Evolutionary conservation across 2,113 vertebrate species (phyloP), one percentile per base, ranked within the genome.

Genomic region (Cisticola juncidis): DNA sequence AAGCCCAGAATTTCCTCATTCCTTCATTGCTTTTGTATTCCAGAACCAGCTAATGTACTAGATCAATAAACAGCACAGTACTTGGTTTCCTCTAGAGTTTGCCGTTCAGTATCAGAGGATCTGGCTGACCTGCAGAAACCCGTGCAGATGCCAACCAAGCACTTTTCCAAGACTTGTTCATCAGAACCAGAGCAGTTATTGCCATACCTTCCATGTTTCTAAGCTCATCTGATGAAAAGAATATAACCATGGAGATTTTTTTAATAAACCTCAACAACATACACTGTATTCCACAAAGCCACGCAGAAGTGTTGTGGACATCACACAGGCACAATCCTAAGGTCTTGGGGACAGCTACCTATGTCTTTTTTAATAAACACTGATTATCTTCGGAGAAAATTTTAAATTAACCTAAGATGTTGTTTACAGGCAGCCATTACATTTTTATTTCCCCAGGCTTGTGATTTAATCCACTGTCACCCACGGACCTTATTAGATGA

Each of bases 381-480:
- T 73, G 68, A 90, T 86, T 74, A 92, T 88, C 86, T 87, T 86
- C 48, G 9, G 40, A 95, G 64, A 94, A 92, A 72, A 44, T 9
- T 83, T 86, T 88, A 85, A 92, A 90, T 90, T 51, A 94, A 70
- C 36, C 13, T 50, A 57, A 80, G 62, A 45, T n/a, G 14, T 3
- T 82, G 47, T 70, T 57, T 77, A 53, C 54, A 87, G 77, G 78
- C 61, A 91, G 50, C n/a, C 71, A 44, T 90, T 94, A 90, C 7
- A 28, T 65, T 80, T 88, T 95, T 95, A 96, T 96, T 96, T 94
- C 94, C 93, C 94, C 28, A 71, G 95, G 82, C 71, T 53, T 78
- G 47, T 56, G 56, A n/a, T 77, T 81, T 96, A 93, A 90, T 86
- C 14, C 3, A 4, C 54, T 80, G 71, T 73, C 79, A 90, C 45